phyloP scores from a whole-genome alignment of 2,113 vertebrate species.

The Sinosuthora webbiana region DNA sequence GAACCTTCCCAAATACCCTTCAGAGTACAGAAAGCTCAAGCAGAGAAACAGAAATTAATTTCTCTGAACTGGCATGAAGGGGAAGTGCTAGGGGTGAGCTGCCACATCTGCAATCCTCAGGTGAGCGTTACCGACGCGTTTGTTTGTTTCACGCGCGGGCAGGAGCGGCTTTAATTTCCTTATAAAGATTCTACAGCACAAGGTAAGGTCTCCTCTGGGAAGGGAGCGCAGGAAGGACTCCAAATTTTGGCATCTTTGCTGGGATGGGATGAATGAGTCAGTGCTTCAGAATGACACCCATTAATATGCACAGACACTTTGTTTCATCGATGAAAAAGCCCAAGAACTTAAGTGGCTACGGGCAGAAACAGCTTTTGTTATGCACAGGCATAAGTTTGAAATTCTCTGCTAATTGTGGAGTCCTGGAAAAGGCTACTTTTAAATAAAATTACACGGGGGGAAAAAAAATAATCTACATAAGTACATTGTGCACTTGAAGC shows the following conservation, averaged over 20 bases:
- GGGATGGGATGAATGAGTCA: neutral
- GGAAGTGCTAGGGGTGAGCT: neutral
- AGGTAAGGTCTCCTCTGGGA: constrained; percentile 27
- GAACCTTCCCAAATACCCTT: neutral
- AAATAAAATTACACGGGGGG: neutral
- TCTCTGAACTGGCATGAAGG: constrained; percentile 21
- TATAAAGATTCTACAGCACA: constrained; percentile 35
- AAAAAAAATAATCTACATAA: neutral
- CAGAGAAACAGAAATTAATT: neutral
- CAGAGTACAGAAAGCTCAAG: neutral
- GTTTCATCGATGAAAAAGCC: neutral
- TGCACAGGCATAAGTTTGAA: neutral
- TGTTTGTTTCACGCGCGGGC: neutral
- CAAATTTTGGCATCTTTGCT: neutral
- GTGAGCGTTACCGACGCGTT: neutral
- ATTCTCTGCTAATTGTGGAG: neutral
- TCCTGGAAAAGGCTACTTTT: constrained; percentile 47
- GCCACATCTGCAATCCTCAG: neutral
- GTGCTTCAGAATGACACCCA: neutral
- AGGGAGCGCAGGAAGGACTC: neutral
- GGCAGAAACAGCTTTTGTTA: constrained; percentile 32
- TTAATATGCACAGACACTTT: constrained; percentile 43
- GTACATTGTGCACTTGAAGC: constrained; percentile 32
- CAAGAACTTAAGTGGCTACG: neutral
- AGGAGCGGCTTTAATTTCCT: constrained; percentile 48